Evolutionary conservation across 2,797 vertebrate species (phyloP).

Genomic region (Chelonia mydas): DNA sequence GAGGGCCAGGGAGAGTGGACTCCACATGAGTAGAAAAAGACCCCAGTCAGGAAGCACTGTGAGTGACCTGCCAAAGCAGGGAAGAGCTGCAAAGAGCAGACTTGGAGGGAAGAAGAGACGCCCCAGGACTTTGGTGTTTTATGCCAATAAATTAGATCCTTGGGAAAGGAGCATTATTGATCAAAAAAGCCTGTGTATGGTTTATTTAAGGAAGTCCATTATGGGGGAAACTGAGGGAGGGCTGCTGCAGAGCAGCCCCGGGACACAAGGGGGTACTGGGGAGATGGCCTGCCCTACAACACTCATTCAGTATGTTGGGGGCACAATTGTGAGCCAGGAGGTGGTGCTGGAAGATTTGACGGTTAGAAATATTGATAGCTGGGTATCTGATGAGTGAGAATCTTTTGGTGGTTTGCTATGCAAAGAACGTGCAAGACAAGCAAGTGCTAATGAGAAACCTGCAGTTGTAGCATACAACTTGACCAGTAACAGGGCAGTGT

Average conservation of each 20-base stretch:
- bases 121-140: neutral
- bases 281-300: neutral
- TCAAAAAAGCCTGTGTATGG: neutral
- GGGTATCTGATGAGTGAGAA: neutral
- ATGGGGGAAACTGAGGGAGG: neutral
- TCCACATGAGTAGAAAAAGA: neutral
- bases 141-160: neutral
- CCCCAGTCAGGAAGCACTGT: neutral
- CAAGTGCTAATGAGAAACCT: neutral
- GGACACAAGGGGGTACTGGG: neutral
- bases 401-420: neutral
- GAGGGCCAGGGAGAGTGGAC: neutral
- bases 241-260: neutral
- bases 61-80: neutral
- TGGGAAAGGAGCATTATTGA: neutral
- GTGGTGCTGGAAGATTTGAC: neutral
- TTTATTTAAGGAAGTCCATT: neutral
- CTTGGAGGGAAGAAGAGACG: neutral
- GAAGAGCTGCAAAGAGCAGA: neutral
- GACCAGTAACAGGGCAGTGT: neutral
- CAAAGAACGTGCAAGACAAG: neutral
- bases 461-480: neutral
- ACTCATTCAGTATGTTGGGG: accelerated
- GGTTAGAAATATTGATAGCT: neutral
- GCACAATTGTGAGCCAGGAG: accelerated